Evolutionary conservation across 2,888 invertebrate species (phyloP).

Genomic region (Odontothrips loti): DNA sequence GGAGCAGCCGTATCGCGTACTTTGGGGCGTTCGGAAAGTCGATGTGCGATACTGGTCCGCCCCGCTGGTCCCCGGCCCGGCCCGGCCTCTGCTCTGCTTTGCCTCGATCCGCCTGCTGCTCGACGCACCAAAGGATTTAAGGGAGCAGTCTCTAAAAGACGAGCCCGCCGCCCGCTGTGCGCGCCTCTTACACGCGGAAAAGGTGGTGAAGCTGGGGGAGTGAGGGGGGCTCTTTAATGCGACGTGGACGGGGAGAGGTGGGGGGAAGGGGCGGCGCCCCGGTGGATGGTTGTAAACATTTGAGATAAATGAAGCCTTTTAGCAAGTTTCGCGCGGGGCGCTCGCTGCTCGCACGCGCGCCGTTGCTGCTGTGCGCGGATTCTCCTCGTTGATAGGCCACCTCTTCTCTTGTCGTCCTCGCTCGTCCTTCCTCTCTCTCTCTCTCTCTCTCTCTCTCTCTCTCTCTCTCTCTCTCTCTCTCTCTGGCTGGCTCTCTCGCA

Average conservation of each 20-base stretch:
- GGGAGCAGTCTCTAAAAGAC: neutral
- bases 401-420: neutral
- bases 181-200: neutral
- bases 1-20: too few species aligned
- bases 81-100: too few species aligned
- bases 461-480: too few species aligned
- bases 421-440: neutral
- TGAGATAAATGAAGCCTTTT: conserved; percentile 25
- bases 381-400: too few species aligned
- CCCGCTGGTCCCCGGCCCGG: too few species aligned
- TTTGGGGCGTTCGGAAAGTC: too few species aligned
- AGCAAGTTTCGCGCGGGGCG: conserved; percentile 1
- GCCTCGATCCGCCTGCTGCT: too few species aligned
- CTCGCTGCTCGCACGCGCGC: neutral
- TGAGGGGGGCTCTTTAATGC: neutral
- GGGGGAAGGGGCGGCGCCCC: too few species aligned
- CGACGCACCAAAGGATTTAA: too few species aligned
- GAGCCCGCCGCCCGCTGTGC: neutral
- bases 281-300: conserved; percentile 14
- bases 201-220: neutral
- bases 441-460: neutral
- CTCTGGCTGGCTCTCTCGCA: too few species aligned
- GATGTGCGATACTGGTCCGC: too few species aligned
- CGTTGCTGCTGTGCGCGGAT: neutral
- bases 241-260: neutral